phyloP scores from a whole-genome alignment of 2,797 vertebrate genomes.

The Borostomias antarcticus region DNA sequence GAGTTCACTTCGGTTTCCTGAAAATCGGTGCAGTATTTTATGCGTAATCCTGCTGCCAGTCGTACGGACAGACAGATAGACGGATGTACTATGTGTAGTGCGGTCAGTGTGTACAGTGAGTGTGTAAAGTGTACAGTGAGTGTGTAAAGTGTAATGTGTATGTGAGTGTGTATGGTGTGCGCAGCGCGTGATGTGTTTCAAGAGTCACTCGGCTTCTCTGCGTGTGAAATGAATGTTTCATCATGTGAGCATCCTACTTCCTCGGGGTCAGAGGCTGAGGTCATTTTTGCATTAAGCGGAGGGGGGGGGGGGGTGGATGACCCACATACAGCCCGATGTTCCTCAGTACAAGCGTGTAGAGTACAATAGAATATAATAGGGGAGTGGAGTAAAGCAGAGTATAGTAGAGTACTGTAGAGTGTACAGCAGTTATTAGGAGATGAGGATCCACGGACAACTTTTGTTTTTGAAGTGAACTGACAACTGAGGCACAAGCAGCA shows the following conservation, averaged over 20 bases:
- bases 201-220: not conserved
- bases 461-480: not conserved
- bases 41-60: too few species aligned
- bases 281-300: not conserved
- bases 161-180: too few species aligned
- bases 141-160: too few species aligned
- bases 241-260: not conserved
- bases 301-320: not conserved
- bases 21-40: too few species aligned
- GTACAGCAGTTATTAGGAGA: not conserved
- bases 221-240: not conserved
- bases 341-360: too few species aligned
- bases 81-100: too few species aligned
- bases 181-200: too few species aligned
- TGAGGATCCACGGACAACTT: not conserved
- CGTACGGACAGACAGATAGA: too few species aligned
- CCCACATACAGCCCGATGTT: not conserved
- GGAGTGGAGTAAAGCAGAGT: not conserved
- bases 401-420: not conserved
- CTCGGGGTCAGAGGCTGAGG: not conserved
- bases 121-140: too few species aligned
- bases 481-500: not conserved
- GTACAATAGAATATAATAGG: too few species aligned
- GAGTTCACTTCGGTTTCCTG: too few species aligned
- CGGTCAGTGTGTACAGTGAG: too few species aligned